Percentiles rank a stretch among this genome's conserved stretches.
Conservation (phyloP, 2,113 vertebrate species). For the Entomyzon cyanotis region DNA sequence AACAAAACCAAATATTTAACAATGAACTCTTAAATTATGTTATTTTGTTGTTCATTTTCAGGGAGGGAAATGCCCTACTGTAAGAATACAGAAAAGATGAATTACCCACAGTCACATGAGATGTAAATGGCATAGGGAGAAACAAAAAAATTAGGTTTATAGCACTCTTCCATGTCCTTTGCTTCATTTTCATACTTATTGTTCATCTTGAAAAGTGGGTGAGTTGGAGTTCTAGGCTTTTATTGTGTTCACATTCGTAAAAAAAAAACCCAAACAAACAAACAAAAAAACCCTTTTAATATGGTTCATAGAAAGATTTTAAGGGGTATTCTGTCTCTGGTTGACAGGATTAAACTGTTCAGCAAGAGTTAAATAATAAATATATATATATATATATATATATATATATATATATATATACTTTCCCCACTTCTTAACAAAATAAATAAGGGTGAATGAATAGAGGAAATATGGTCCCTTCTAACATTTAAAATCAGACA, state of each 20-base stretch:
- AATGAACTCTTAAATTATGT: neutral
- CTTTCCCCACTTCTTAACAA: neutral
- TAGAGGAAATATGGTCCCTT: neutral
- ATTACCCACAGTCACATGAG: neutral
- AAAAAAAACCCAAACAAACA: neutral
- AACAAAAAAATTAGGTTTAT: neutral
- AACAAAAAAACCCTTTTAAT: neutral
- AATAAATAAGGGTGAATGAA: neutral
- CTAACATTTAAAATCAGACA: neutral
- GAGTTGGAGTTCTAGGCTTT: neutral
- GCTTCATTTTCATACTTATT: neutral
- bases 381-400: neutral
- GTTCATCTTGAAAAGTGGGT: neutral
- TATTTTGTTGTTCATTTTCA: neutral
- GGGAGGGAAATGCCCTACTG: neutral
- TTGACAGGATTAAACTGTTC: neutral
- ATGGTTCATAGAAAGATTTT: neutral
- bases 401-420: neutral
- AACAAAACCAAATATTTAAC: neutral
- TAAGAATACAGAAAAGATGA: neutral
- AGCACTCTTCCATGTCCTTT: neutral
- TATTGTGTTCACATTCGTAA: neutral
- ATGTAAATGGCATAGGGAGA: neutral
- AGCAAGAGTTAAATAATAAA: neutral
- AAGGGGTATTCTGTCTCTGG: neutral